Evolutionary conservation across 2,888 invertebrate genomes (phyloP).

Genomic region (Amblyjoppa fuscipennis): DNA sequence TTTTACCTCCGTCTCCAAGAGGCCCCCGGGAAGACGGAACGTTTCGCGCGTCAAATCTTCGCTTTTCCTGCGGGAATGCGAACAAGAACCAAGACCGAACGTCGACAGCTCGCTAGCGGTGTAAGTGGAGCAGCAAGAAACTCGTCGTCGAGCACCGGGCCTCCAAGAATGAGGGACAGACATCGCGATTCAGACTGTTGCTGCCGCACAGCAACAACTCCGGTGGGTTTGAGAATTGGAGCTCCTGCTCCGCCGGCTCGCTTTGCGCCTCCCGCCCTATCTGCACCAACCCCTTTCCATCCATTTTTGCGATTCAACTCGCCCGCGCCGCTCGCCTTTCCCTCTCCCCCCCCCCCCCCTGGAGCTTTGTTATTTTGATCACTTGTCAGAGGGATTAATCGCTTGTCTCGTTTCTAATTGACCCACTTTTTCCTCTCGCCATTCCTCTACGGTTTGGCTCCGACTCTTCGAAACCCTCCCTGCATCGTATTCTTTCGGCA

Average conservation of each 20-base stretch:
- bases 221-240: slow-evolving; percentile 7
- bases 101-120: slow-evolving; percentile 1
- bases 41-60: slow-evolving; percentile 49
- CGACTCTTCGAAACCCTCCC: background rate
- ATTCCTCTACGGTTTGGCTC: background rate
- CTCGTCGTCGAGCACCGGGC: slow-evolving; percentile 28
- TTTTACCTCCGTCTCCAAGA: background rate
- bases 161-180: slow-evolving; percentile 4
- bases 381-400: slow-evolving; percentile 60
- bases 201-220: background rate
- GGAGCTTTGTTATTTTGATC: slow-evolving; percentile 62
- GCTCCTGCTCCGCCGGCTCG: background rate
- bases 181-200: slow-evolving; percentile 14
- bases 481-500: background rate
- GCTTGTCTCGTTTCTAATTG: slow-evolving; percentile 62
- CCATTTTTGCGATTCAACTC: slow-evolving; percentile 38
- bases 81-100: slow-evolving; percentile 30
- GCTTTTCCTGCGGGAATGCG: slow-evolving; percentile 15
- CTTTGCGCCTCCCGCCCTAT: background rate
- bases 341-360: slow-evolving; percentile 35
- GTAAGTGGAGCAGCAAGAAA: slow-evolving; percentile 49
- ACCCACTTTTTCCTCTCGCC: slow-evolving; percentile 60
- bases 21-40: slow-evolving; percentile 15
- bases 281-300: slow-evolving; percentile 1
- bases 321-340: background rate